Conservation (phyloP, 2,888 invertebrate genomes). For the Cheilosia vernalis region DNA sequence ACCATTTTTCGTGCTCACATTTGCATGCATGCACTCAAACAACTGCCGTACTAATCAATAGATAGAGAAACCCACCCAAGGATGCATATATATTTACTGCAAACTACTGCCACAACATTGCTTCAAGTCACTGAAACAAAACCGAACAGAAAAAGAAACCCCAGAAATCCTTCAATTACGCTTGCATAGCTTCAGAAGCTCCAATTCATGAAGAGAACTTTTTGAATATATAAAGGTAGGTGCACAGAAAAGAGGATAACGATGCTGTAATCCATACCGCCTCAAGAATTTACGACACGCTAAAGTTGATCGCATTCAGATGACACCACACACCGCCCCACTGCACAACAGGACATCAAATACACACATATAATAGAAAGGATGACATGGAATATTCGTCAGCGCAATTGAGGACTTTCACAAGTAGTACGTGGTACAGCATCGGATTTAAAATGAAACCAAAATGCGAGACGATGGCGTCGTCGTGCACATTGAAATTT, state of each 20-base stretch:
- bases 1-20: slow-evolving; percentile 51
- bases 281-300: slow-evolving; percentile 65
- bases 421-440: slow-evolving; percentile 7
- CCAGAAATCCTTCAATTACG: slow-evolving; percentile 37
- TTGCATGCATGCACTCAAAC: slow-evolving; percentile 59
- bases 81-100: slow-evolving; percentile 52
- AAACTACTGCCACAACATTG: slow-evolving; percentile 26
- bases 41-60: slow-evolving; percentile 64
- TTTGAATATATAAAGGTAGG: not conserved
- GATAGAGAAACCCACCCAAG: slow-evolving; percentile 45
- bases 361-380: slow-evolving; percentile 16
- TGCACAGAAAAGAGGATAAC: slow-evolving; percentile 65
- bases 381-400: slow-evolving; percentile 44
- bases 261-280: slow-evolving; percentile 68
- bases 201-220: slow-evolving; percentile 46
- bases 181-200: slow-evolving; percentile 51
- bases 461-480: slow-evolving; percentile 58
- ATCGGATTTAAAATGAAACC: slow-evolving; percentile 54
- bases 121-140: slow-evolving; percentile 50
- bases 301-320: slow-evolving; percentile 65
- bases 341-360: slow-evolving; percentile 3
- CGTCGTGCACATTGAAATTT: slow-evolving; percentile 81
- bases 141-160: slow-evolving; percentile 13
- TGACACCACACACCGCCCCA: slow-evolving; percentile 37
- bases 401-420: slow-evolving; percentile 35